Base-by-base conservation (phyloP, 2,113 vertebrate species). In the Baryphthengus martii region DNA sequence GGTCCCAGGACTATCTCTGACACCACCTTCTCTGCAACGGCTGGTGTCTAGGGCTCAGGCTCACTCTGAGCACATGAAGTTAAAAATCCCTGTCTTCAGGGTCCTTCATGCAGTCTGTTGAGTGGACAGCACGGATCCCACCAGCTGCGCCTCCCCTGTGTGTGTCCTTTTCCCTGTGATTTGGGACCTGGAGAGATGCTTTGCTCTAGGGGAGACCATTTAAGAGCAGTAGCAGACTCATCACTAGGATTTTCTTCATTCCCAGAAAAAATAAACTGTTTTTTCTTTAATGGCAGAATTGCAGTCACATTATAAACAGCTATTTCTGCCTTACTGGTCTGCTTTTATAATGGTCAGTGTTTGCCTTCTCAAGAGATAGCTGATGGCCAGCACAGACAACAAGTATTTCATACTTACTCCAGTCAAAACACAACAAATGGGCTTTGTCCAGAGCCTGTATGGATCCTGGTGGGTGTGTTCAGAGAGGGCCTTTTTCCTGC, bases 51-150 rank as follows among this genome's bases (percentile, higher is more conserved):
- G 52, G 47, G 26, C 47, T 79, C 16, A 10, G 1, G 0, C 50
- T 52, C 0, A 2, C 13, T 4, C 2, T 26, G 45, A 25, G 26
- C 3, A 3, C 16, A 17, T 53, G 56, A 49, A 72, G 24, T 55
- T 40, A 55, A 90, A 90, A 90, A 11, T 8, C 25, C 18, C 19
- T n/a, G 9, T 53, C 39, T 79, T 49, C 1, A 2, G 52, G 13
- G 58, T 72, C 14, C 9, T 37, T 85, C 29, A 33, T 33, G 44
- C 47, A 65, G 14, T n/a, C 18, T 71, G 9, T 19, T 63, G 21
- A 63, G 28, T n/a, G 61, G 50, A 49, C 5, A 62, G 17, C 20
- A 47, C 8, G 15, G 8, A 63, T 82, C 42, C 28, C 33, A 71
- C 16, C 37, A 85, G 47, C 65, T 82, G 33, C 31, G 14, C 21